A percentile compares a stretch with the other conserved stretches of the same genome.
Conservation (phyloP, 1,140 invertebrate genomes). For the Aethina tumida region DNA sequence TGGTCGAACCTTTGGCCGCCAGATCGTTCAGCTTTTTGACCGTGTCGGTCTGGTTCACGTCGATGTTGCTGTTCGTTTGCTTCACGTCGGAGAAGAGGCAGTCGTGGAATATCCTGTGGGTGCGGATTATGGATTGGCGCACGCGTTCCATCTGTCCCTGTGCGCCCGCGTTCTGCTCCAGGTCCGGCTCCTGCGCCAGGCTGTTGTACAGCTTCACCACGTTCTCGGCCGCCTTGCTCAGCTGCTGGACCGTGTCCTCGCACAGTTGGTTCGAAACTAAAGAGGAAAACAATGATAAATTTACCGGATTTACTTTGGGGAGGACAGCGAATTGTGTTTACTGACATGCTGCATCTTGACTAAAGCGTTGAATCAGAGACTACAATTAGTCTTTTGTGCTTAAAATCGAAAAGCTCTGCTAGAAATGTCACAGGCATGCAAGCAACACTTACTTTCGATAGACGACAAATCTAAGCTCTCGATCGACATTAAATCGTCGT, state of each 20-base stretch:
- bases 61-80: conserved; percentile 28
- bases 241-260: conserved; percentile 50
- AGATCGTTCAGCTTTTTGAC: conserved; percentile 34
- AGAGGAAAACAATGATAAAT: conserved; percentile 24
- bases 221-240: conserved; percentile 52
- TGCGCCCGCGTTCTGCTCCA: conserved; percentile 33
- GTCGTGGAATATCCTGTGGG: conserved; percentile 42
- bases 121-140: conserved; percentile 43
- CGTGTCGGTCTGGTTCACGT: conserved; percentile 33
- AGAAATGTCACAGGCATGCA: too few relatives aligned
- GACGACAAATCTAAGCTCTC: conserved; percentile 23
- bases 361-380: too few relatives aligned
- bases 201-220: conserved; percentile 55
- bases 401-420: too few relatives aligned
- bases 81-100: conserved; percentile 28
- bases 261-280: conserved; percentile 54
- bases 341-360: conserved; percentile 1
- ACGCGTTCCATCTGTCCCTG: conserved; percentile 39
- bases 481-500: conserved; percentile 18
- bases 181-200: conserved; percentile 33
- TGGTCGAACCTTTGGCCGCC: conserved; percentile 33
- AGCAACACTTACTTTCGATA: conserved; percentile 28
- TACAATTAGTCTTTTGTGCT: too few relatives aligned
- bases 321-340: conserved; percentile 3
- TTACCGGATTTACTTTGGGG: background rate